phyloP scores from a whole-genome alignment of 2,888 invertebrate genomes.

The Terebella lapidaria region DNA sequence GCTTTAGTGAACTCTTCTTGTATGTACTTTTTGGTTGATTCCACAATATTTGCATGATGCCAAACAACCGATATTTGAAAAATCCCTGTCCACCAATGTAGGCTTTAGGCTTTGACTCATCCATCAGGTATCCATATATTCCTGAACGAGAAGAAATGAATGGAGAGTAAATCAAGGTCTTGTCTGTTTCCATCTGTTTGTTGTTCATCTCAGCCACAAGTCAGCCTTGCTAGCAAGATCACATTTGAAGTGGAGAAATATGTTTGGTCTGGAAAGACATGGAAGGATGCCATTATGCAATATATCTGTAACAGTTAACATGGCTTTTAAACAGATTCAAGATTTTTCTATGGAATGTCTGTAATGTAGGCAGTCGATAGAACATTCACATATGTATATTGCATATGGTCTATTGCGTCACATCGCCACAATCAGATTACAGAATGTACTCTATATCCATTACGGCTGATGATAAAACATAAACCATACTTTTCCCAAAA shows the following conservation, averaged over 20 bases:
- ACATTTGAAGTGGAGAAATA: background rate
- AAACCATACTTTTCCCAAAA: no score
- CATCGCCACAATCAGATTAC: no score
- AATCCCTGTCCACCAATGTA: background rate
- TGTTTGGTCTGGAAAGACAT: background rate
- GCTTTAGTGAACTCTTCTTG: background rate
- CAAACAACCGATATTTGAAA: background rate
- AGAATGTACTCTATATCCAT: no score
- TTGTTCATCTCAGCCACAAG: background rate
- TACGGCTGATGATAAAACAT: no score
- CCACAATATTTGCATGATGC: background rate
- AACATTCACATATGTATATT: background rate
- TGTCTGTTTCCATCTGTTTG: background rate
- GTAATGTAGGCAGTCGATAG: background rate
- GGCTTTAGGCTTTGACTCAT: background rate
- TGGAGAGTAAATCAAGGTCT: background rate
- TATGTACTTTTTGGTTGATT: background rate
- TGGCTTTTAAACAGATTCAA: no score
- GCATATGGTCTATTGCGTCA: background rate
- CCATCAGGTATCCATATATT: background rate
- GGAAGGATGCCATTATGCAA: no score
- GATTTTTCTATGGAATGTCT: no score
- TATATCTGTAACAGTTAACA: no score
- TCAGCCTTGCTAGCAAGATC: background rate
- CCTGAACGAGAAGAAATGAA: background rate